Percentiles rank a stretch among this genome's conserved stretches.
Evolutionary conservation across 2,113 vertebrate genomes (phyloP).

Genomic region (Pterocles gutturalis): DNA sequence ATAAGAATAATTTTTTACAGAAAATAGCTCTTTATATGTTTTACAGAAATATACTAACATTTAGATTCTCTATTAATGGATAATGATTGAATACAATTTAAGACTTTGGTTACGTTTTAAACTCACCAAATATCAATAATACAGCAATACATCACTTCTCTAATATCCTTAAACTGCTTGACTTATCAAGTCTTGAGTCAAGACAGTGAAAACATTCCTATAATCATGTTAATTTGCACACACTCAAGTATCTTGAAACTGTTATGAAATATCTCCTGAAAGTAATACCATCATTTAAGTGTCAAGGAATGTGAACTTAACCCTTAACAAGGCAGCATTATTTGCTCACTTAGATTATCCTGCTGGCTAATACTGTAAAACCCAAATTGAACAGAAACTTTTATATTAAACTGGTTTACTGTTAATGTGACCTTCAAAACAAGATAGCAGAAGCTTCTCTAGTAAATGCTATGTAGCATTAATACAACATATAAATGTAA

Average conservation of each 20-base stretch:
- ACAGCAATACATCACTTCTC: background rate
- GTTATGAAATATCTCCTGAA: constrained; percentile 24
- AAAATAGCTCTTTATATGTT: constrained; percentile 78
- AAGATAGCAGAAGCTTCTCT: background rate
- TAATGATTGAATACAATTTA: background rate
- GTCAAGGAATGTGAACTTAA: constrained; percentile 35
- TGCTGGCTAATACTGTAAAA: constrained; percentile 42
- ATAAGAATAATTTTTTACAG: constrained; percentile 81
- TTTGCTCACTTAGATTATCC: background rate
- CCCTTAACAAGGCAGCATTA: constrained; percentile 52
- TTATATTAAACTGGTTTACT: background rate
- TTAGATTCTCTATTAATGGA: constrained; percentile 17
- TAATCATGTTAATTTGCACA: constrained; percentile 18
- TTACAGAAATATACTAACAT: constrained; percentile 57
- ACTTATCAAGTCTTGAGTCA: background rate
- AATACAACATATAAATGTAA: background rate
- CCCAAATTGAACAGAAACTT: background rate
- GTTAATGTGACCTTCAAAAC: background rate
- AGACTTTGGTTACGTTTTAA: background rate
- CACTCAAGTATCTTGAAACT: constrained; percentile 32
- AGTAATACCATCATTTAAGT: constrained; percentile 7
- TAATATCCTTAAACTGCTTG: background rate
- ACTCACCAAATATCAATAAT: background rate
- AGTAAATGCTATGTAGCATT: constrained; percentile 29
- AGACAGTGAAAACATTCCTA: constrained; percentile 7